Conservation (phyloP, 2,113 vertebrate genomes). For the Ariopsis seemanni region DNA sequence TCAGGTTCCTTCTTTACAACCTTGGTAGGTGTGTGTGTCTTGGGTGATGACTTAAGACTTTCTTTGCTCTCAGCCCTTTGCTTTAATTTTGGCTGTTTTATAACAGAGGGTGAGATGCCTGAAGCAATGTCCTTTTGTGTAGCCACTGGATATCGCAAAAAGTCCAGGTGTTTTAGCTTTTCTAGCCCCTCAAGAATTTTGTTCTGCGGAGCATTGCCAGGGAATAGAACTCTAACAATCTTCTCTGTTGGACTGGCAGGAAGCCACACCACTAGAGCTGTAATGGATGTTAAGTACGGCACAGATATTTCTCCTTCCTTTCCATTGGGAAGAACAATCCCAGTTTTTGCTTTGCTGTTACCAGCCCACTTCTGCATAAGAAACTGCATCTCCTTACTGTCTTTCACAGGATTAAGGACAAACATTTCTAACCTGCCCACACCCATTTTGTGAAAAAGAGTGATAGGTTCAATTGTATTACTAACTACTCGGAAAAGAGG, state of each 20-base stretch:
- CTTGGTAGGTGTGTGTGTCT: slow-evolving; percentile 76
- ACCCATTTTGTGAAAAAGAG: slow-evolving; percentile 97
- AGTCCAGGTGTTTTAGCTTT: slow-evolving; percentile 94
- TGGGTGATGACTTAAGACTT: slow-evolving; percentile 90
- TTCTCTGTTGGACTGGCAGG: slow-evolving; percentile 92
- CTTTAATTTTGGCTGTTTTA: slow-evolving; percentile 93
- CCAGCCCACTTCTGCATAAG: slow-evolving; percentile 99
- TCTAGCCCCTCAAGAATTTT: slow-evolving; percentile 97
- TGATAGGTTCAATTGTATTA: slow-evolving; percentile 91
- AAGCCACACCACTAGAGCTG: slow-evolving; percentile 94
- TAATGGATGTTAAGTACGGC: slow-evolving; percentile 95
- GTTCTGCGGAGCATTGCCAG: slow-evolving; percentile 97
- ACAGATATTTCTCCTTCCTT: slow-evolving; percentile 98
- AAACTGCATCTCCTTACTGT: slow-evolving; percentile 99
- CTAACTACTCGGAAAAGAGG: slow-evolving; percentile 89
- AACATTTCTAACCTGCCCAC: slow-evolving; percentile 97
- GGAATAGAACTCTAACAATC: slow-evolving; percentile 94
- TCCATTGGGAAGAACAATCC: slow-evolving; percentile 88
- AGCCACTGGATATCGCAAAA: slow-evolving; percentile 89
- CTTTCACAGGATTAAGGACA: slow-evolving; percentile 92
- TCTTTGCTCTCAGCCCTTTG: slow-evolving; percentile 96
- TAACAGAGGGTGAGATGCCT: slow-evolving; percentile 77
- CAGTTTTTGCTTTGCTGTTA: slow-evolving; percentile 97
- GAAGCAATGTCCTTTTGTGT: slow-evolving; percentile 89
- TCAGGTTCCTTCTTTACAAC: slow-evolving; percentile 81